Percentiles rank a stretch among this genome's conserved stretches.
phyloP scores from a whole-genome alignment of 2,113 vertebrate species.

The Struthio camelus region DNA sequence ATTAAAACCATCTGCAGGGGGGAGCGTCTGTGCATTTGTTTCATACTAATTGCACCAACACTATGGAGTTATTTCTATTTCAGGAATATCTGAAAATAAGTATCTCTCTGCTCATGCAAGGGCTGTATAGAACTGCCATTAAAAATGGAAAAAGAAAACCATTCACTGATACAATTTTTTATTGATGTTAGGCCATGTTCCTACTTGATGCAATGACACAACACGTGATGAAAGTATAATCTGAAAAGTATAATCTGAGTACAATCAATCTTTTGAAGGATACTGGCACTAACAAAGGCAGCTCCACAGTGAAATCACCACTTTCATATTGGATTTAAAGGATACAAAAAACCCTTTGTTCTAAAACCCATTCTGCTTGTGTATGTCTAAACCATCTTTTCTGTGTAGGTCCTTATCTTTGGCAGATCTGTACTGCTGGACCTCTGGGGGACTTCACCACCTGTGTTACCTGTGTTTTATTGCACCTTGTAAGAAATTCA shows the following conservation, averaged over 20 bases:
- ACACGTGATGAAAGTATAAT: not conserved
- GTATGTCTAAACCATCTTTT: not conserved
- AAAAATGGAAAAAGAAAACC: not conserved
- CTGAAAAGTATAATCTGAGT: not conserved
- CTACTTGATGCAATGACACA: not conserved
- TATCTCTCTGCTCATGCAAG: not conserved
- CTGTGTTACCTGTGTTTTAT: accelerated
- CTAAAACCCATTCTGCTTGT: not conserved
- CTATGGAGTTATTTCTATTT: not conserved
- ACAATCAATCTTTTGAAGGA: not conserved
- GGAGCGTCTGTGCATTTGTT: not conserved
- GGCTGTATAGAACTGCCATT: not conserved
- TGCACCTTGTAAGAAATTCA: not conserved
- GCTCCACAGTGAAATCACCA: not conserved
- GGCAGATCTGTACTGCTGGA: not conserved
- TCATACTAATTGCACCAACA: not conserved
- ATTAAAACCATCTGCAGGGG: not conserved
- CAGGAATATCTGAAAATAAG: not conserved
- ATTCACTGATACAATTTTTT: not conserved
- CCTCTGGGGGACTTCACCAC: not conserved
- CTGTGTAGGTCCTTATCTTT: not conserved
- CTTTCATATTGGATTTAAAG: not conserved
- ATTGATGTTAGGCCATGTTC: not conserved
- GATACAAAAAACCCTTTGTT: not conserved
- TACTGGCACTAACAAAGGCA: not conserved